Evolutionary conservation across 2,797 vertebrate genomes (phyloP), one percentile per base, ranked within the genome.

Genomic region (Xenentodon cancila): DNA sequence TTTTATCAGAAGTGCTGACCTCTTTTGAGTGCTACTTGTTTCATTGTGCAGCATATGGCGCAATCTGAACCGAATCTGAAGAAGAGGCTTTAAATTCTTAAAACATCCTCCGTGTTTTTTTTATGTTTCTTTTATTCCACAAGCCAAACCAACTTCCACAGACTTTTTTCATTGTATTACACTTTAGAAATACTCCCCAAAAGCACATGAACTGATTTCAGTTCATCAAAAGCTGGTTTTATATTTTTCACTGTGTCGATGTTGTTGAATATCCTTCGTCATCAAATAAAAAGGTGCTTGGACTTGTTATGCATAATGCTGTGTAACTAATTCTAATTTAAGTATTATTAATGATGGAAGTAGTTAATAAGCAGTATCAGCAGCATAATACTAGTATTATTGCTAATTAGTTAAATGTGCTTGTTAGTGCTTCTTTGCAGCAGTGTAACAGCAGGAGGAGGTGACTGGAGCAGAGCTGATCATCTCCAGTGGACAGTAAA

Each of bases 401-500:
- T 19, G 49, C 51, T 57, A 59, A 59, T 56, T 22, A 43, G 47
- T 55, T 65, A 13, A 71, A 64, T 55, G 53, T 59, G 65, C 22
- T 32, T 42, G 64, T 37, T n/a, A 25, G 66, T 54, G 7, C 42
- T 55, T 64, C 16, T 57, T 20, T 42, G 53, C 18, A 12, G 53
- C 61, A 64, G 58, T 44, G 59, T 19, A 47, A 66, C 58, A 75
- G 81, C 59, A 76, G 75, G 45, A 72, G 70, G 54, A 63, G 72
- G 69, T 62, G 81, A 73, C 73, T 66, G 53, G 71, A 74, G 73
- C 75, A 70, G 54, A 77, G 64, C 68, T 69, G 64, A 76, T 59
- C 79, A 82, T 84, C 81, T 88, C 82, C 73, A 64, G 82, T 59
- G 79, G 84, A 85, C 84, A 85, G 79, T 90, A 87, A 85, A 90